These are phyloP conservation scores for Podargus strigoides DNA, from an alignment of 2,797 vertebrate species.

Conservation along the genomic window DNA sequence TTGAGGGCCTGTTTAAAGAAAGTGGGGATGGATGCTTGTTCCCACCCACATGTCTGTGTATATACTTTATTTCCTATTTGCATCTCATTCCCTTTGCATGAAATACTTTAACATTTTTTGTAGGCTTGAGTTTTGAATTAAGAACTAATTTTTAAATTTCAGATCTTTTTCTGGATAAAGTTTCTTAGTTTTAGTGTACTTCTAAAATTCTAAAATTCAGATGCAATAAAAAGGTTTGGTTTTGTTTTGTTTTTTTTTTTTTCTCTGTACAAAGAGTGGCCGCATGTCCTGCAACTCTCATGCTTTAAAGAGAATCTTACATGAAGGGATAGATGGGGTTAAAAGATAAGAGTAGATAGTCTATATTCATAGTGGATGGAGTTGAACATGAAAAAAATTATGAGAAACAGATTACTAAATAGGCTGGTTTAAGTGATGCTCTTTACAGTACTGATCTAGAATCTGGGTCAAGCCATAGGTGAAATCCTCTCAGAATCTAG, in stretches of 20 bases:
- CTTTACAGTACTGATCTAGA: not conserved
- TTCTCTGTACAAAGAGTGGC: too few relatives aligned
- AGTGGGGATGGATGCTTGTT: not conserved
- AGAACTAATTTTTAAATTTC: not conserved
- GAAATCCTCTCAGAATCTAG: not conserved
- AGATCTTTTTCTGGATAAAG: not conserved
- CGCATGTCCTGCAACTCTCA: too few relatives aligned
- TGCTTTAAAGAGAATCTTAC: too few relatives aligned
- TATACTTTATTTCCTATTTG: not conserved
- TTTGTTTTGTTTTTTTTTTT: too few relatives aligned
- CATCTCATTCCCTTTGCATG: not conserved
- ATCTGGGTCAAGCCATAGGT: not conserved
- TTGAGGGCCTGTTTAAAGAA: not conserved
- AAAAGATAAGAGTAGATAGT: too few relatives aligned
- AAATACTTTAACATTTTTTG: not conserved
- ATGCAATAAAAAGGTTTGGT: not conserved
- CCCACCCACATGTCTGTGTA: not conserved
- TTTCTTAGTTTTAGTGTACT: not conserved
- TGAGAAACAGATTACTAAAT: not conserved
- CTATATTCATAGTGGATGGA: too few relatives aligned
- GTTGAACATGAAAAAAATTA: too few relatives aligned
- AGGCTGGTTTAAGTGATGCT: not conserved
- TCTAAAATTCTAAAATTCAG: not conserved
- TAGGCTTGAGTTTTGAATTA: not conserved
- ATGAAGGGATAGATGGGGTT: too few relatives aligned